Evolutionary conservation across 2,888 invertebrate genomes (phyloP), one percentile per base, ranked within the genome.

Genomic region (Drosophila crucigera): DNA sequence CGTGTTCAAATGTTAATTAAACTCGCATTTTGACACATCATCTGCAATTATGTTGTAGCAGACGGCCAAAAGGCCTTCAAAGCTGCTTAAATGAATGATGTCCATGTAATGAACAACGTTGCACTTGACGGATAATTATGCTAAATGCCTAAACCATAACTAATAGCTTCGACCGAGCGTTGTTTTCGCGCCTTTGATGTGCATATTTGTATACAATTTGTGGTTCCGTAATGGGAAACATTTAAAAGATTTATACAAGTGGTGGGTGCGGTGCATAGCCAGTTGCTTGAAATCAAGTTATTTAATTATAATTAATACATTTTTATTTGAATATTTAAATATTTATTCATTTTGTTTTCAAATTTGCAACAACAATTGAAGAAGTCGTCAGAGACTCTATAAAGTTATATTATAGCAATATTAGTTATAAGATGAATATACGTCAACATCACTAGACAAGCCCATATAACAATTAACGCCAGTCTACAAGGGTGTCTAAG

Each of bases 11-110:
- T 63, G 73, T 76, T 52, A 69, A 67, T 71, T 69, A 56, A 61
- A 66, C 58, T 55, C 43, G 60, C 69, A 66, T 83, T 80, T 86
- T 76, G 76, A 83, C 82, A 84, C 64, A 50, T 81, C 58, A 67
- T 66, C 54, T 56, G 43, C 56, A 65, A 67, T 76, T 67, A 30
- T 60, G 30, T 22, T 56, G 25, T 30, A 11, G 37, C 54, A 37
- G 39, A 41, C 30, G 49, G 31, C 9, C 7, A 37, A 55, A 63
- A 19, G 63, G 52, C 89, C 86, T 89, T 68, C 63, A 61, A 54
- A 49, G 52, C 31, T 39, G 64, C 76, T 80, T 76, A 80, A 64
- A 35, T n/a, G n/a, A n/a, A n/a, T n/a, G n/a, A n/a, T n/a, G 11
- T 47, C 28, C 37, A 25, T 63, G 68, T 70, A 69, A 70, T 59